Percentiles rank a stretch among this genome's conserved stretches.
These are phyloP conservation scores for Chroicocephalus ridibundus DNA, from an alignment of 2,113 vertebrate genomes.

Conservation along the genomic window DNA sequence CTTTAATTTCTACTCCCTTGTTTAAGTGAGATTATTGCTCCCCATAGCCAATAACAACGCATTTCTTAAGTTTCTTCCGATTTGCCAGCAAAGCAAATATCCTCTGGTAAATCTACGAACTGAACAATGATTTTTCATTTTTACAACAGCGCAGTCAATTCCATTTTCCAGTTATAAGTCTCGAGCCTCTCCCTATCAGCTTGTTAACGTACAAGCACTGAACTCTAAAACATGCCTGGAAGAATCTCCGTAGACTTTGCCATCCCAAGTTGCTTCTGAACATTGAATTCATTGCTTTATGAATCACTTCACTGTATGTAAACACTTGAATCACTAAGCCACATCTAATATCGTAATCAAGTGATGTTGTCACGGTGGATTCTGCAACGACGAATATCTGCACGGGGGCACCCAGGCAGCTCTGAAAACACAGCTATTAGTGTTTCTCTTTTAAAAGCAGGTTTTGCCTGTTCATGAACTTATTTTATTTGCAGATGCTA, in stretches of 20 bases:
- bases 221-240: not conserved
- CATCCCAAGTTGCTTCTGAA: not conserved
- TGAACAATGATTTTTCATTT: slow-evolving; percentile 43
- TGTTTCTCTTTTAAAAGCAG: not conserved
- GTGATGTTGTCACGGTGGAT: not conserved
- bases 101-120: slow-evolving; percentile 15
- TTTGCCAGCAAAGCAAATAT: slow-evolving; percentile 23
- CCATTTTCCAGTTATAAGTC: slow-evolving; percentile 46
- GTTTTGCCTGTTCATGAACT: not conserved
- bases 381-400: not conserved
- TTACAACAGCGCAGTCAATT: slow-evolving; percentile 36
- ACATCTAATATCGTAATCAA: not conserved
- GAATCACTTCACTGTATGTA: slow-evolving; percentile 38
- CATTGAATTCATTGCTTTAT: not conserved
- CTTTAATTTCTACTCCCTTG: slow-evolving; percentile 16
- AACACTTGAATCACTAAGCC: slow-evolving; percentile 36
- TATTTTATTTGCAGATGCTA: not conserved
- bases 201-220: not conserved
- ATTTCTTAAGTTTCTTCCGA: not conserved
- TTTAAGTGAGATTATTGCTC: slow-evolving; percentile 32
- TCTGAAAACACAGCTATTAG: not conserved
- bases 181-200: slow-evolving; percentile 36
- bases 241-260: not conserved
- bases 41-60: not conserved
- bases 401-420: not conserved